Conservation (phyloP, 2,888 invertebrate species). For the Ormyrus thymus region DNA sequence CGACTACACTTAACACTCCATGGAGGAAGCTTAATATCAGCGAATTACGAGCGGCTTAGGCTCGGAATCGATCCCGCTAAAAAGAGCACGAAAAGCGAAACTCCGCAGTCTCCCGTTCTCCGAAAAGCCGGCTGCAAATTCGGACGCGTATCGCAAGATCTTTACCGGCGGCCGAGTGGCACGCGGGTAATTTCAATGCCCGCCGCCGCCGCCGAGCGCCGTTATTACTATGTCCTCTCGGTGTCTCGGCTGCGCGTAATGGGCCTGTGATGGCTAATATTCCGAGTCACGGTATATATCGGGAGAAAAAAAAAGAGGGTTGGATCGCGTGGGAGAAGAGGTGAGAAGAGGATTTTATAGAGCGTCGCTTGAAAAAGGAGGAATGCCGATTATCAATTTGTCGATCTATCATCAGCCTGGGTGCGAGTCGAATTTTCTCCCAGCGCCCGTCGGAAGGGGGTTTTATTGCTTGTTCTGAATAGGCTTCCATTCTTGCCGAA, state of each 20-base stretch:
- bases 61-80: too few relatives aligned
- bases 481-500: too few relatives aligned
- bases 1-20: background rate
- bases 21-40: background rate
- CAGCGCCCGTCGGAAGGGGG: background rate
- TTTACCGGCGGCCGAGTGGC: slow-evolving; percentile 8
- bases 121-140: slow-evolving; percentile 21
- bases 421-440: slow-evolving; percentile 2
- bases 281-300: slow-evolving; percentile 65
- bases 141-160: slow-evolving; percentile 40
- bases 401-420: slow-evolving; percentile 50
- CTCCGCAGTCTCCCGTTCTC: background rate
- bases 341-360: slow-evolving; percentile 32
- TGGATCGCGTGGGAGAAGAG: background rate
- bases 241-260: slow-evolving; percentile 16
- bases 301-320: background rate
- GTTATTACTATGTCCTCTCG: slow-evolving; percentile 53
- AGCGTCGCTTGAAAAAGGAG: background rate
- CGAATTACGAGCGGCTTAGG: too few relatives aligned
- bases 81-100: slow-evolving; percentile 9
- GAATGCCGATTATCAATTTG: slow-evolving; percentile 49
- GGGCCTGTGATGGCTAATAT: slow-evolving; percentile 64
- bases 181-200: slow-evolving; percentile 54
- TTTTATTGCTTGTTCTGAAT: too few relatives aligned
- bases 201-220: background rate